Evolutionary conservation across 2,113 vertebrate species (phyloP).

Genomic region (human): DNA sequence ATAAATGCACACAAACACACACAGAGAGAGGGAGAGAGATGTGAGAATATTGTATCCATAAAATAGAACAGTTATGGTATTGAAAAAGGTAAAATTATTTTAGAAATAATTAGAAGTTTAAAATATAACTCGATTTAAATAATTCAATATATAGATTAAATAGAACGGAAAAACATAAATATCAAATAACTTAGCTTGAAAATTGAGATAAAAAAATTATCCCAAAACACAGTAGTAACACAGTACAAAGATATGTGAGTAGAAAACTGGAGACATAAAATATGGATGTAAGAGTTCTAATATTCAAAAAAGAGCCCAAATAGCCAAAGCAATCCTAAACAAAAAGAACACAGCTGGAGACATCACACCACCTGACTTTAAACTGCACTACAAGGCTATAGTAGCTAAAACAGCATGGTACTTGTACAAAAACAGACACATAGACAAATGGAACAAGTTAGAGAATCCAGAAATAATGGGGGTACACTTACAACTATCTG

Average conservation of each 20-base stretch:
- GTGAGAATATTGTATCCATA: not conserved
- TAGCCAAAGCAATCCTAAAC: no score
- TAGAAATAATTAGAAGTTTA: not conserved
- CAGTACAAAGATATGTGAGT: not conserved
- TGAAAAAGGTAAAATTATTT: not conserved
- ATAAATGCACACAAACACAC: not conserved
- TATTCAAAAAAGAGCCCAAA: no score
- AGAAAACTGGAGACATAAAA: not conserved
- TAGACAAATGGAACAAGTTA: no score
- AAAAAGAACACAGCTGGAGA: no score
- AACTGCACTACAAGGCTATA: no score
- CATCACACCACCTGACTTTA: no score
- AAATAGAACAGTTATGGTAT: not conserved
- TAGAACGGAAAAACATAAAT: not conserved
- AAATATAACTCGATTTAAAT: not conserved
- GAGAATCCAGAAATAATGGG: no score
- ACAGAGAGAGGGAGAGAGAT: not conserved
- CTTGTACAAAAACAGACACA: no score
- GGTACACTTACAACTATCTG: no score
- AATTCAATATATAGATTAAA: not conserved
- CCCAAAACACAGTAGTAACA: not conserved
- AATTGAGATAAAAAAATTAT: not conserved
- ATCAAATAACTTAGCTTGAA: constrained; percentile 13
- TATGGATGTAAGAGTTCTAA: not conserved
- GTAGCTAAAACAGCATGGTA: no score